Evolutionary conservation across 1,140 invertebrate genomes (phyloP).

Genomic region (Procambarus clarkii): DNA sequence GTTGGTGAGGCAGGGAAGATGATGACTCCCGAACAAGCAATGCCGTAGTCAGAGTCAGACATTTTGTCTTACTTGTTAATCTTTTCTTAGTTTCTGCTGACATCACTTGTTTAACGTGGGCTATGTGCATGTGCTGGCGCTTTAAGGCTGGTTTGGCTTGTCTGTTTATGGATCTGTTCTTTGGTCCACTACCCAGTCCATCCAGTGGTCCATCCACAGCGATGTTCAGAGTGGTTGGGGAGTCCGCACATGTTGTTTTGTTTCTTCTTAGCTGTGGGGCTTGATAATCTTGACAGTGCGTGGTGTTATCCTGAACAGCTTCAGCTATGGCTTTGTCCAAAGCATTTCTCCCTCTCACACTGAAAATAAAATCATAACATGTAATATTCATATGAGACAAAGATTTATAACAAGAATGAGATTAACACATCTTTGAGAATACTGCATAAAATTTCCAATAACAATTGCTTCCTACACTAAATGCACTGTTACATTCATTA

Average conservation of each 20-base stretch:
- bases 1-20: slow-evolving; percentile 10
- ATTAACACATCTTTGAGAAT: no score
- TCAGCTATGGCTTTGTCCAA: slow-evolving; percentile 59
- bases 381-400: no score
- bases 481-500: no score
- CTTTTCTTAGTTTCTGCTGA: slow-evolving; percentile 36
- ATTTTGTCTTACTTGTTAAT: slow-evolving; percentile 23
- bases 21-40: slow-evolving; percentile 2
- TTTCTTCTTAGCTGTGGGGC: slow-evolving; percentile 2
- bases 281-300: slow-evolving; percentile 30
- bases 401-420: no score
- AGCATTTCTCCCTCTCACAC: slow-evolving; percentile 62
- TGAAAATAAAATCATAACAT: background rate
- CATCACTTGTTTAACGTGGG: slow-evolving; percentile 36
- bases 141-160: slow-evolving; percentile 46
- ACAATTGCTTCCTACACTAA: no score
- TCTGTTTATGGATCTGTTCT: slow-evolving; percentile 25
- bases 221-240: slow-evolving; percentile 13
- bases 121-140: slow-evolving; percentile 44
- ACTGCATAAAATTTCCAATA: no score
- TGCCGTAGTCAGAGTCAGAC: slow-evolving; percentile 23
- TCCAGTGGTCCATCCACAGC: slow-evolving; percentile 32
- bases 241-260: slow-evolving; percentile 5
- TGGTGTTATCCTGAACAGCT: slow-evolving; percentile 34
- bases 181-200: slow-evolving; percentile 42